Evolutionary conservation across 2,888 invertebrate species (phyloP), one percentile per base, ranked within the genome.

Genomic region (Tineola bisselliella): DNA sequence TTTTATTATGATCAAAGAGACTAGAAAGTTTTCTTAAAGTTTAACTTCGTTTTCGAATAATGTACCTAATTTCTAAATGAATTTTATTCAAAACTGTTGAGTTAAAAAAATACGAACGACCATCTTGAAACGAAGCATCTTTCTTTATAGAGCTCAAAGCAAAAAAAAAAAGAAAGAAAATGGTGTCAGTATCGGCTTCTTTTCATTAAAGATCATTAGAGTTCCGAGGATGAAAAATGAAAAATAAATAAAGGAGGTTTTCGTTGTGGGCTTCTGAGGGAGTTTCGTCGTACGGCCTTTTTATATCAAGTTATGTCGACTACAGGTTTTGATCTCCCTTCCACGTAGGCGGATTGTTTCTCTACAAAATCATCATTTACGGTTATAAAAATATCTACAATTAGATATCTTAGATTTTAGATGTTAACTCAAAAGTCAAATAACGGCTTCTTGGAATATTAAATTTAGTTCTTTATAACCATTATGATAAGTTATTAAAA

Each of bases 121-220:
- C 61, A 64, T 62, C 62, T 61, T 62, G 62, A 56, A 58, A 58
- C 60, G 61, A 65, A 65, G 63, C 66, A 69, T 65, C 65, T 64
- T 65, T 38, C 59, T 43, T 43, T 59, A 44, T 13, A 38, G 62
- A 63, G 62, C 62, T 63, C 64, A 64, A 66, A 65, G 66, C 63
- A 59, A 63, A 65, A 70, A 70, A 72, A 74, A 74, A 72, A 67
- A 59, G 63, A 65, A 70, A 70, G 72, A 74, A 74, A 72, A 67
- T 31, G 65, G 66, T 69, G 67, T 68, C 67, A 70, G 70, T 75
- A 79, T 79, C 79, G 78, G 72, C 74, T 74, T 74, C 79, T 76
- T 79, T 83, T 83, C 79, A 81, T 83, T 78, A 78, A 76, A 77
- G 76, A 79, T 81, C 84, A 83, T 84, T 82, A 82, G 80, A 81